A percentile compares a stretch with the other conserved stretches of the same genome.
These are phyloP conservation scores for Hermaeophaga mercurialis DNA, from an alignment of 2,888 invertebrate genomes.

Conservation along the genomic window DNA sequence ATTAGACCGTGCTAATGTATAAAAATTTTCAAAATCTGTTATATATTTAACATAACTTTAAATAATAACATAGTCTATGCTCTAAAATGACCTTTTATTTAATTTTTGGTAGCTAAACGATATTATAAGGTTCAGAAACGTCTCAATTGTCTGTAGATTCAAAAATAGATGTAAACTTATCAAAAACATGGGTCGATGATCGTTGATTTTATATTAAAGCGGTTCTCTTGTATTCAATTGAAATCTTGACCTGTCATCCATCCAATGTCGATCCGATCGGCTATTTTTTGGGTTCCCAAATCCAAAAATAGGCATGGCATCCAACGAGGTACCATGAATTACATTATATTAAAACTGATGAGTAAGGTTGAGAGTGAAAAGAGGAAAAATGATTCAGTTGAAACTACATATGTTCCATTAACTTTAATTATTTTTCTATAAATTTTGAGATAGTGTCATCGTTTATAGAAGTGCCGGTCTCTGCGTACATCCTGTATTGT, in stretches of 20 bases:
- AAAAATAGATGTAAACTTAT: background rate
- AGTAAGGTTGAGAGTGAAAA: constrained; percentile 8
- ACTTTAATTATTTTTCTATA: background rate
- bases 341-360: constrained; percentile 13
- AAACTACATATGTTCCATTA: background rate
- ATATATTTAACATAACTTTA: no score
- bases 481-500: no score
- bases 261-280: background rate
- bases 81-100: no score
- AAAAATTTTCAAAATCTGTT: no score
- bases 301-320: constrained; percentile 23
- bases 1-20: no score
- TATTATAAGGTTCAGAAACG: no score
- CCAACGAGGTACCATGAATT: constrained; percentile 10
- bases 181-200: constrained; percentile 4
- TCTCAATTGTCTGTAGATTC: background rate
- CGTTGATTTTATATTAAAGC: constrained; percentile 5
- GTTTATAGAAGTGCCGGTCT: background rate
- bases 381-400: constrained; percentile 12
- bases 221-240: constrained; percentile 14
- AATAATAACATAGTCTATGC: no score
- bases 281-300: constrained; percentile 3
- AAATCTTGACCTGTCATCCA: constrained; percentile 18
- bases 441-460: no score
- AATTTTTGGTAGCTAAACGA: no score